phyloP scores from a whole-genome alignment of 1,140 invertebrate genomes.

The Drosophila mojavensis region DNA sequence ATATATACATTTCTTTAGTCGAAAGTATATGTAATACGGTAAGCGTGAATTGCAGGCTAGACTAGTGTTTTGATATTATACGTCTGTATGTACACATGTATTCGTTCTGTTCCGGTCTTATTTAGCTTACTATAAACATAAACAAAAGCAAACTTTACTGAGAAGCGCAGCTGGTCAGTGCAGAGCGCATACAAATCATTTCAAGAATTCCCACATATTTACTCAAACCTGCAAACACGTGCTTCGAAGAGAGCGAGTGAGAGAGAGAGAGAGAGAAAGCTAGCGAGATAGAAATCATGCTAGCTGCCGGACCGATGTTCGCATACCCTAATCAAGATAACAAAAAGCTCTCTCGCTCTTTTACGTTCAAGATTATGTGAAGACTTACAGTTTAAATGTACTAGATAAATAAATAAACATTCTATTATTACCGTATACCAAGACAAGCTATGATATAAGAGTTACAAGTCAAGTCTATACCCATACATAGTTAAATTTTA shows the following conservation, averaged over 20 bases:
- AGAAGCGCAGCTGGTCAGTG: slow-evolving; percentile 5
- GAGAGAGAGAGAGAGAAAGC: slow-evolving; percentile 1
- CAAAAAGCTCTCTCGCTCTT: too few relatives aligned
- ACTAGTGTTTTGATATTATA: background rate
- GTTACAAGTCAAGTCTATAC: background rate
- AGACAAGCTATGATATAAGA: slow-evolving; percentile 14
- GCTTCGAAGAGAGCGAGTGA: background rate
- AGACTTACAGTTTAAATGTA: too few relatives aligned
- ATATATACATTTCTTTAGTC: background rate
- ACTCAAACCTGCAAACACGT: slow-evolving; percentile 12
- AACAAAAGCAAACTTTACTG: slow-evolving; percentile 9
- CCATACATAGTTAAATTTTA: slow-evolving; percentile 10
- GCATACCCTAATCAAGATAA: slow-evolving; percentile 3
- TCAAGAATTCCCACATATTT: slow-evolving; percentile 12
- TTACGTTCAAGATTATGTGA: too few relatives aligned
- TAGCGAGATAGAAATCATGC: background rate
- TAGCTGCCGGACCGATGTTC: background rate
- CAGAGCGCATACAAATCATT: slow-evolving; percentile 4
- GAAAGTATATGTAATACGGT: background rate
- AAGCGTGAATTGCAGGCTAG: background rate
- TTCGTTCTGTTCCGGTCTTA: background rate
- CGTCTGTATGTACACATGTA: background rate
- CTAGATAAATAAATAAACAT: too few relatives aligned
- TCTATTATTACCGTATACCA: background rate
- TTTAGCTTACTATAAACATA: background rate